Conservation (phyloP, 2,113 vertebrate species). For the Leptocoma aspasia region DNA sequence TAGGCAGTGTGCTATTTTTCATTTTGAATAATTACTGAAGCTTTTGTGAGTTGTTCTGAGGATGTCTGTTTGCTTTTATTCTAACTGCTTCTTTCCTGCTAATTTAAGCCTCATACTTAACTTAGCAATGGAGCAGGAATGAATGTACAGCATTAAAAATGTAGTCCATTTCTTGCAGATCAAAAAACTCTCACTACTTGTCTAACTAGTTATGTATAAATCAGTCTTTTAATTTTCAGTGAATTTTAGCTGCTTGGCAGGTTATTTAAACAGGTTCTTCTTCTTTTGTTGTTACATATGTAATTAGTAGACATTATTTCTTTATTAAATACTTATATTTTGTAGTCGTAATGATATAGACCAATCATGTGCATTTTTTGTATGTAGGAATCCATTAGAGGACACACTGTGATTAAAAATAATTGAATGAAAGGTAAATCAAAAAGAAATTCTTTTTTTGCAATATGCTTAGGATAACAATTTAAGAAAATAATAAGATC, state of each 20-base stretch:
- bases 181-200: background rate
- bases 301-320: slow-evolving; percentile 56
- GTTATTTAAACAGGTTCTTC: slow-evolving; percentile 41
- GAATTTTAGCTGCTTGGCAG: slow-evolving; percentile 13
- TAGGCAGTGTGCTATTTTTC: background rate
- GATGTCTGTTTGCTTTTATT: background rate
- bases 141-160: background rate
- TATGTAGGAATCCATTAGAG: slow-evolving; percentile 82
- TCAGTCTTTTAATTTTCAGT: background rate
- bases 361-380: slow-evolving; percentile 83
- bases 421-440: slow-evolving; percentile 84
- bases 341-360: slow-evolving; percentile 74
- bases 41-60: background rate
- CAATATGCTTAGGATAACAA: slow-evolving; percentile 69
- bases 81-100: background rate
- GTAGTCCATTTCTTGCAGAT: background rate
- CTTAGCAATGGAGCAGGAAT: background rate
- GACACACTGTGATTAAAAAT: slow-evolving; percentile 83
- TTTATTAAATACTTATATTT: slow-evolving; percentile 70
- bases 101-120: background rate
- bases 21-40: background rate
- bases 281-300: slow-evolving; percentile 37
- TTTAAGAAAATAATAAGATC: slow-evolving; percentile 69
- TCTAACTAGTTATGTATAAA: slow-evolving; percentile 4
- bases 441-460: slow-evolving; percentile 79